A percentile compares a stretch with the other conserved stretches of the same genome.
These are phyloP conservation scores for Lochmaea crataegi DNA, from an alignment of 2,888 invertebrate genomes.

Conservation along the genomic window DNA sequence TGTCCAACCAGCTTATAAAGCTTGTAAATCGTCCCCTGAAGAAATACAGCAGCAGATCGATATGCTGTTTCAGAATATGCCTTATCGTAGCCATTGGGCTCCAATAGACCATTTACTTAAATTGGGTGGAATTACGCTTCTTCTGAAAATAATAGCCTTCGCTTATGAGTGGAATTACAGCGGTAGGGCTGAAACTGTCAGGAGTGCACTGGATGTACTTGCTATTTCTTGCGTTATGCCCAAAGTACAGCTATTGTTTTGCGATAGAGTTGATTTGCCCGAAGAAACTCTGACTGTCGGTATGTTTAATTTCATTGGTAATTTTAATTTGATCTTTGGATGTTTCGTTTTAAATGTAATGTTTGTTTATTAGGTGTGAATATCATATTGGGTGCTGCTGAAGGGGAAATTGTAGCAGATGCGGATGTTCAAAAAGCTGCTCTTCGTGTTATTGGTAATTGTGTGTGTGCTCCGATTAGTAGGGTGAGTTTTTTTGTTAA, in stretches of 20 bases:
- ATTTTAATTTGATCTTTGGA: not conserved
- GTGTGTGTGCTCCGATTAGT: conserved; percentile 91
- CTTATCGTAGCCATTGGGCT: conserved; percentile 83
- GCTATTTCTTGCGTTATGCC: conserved; percentile 92
- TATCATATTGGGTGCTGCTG: conserved; percentile 86
- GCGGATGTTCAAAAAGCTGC: conserved; percentile 94
- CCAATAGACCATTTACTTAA: conserved; percentile 90
- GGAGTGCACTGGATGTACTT: conserved; percentile 87
- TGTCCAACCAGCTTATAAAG: conserved; percentile 68
- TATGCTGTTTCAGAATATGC: conserved; percentile 79
- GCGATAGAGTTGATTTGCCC: conserved; percentile 80
- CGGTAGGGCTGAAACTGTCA: conserved; percentile 85
- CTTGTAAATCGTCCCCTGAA: conserved; percentile 78
- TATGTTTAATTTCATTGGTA: conserved; percentile 40
- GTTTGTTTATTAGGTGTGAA: conserved; percentile 69
- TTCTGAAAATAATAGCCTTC: conserved; percentile 88
- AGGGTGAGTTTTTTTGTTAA: conserved; percentile 69
- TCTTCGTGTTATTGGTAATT: conserved; percentile 89
- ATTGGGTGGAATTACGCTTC: conserved; percentile 83
- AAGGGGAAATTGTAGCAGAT: conserved; percentile 91
- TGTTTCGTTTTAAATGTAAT: not conserved
- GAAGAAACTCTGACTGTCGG: conserved; percentile 82
- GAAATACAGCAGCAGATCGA: conserved; percentile 90
- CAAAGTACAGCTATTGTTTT: conserved; percentile 78
- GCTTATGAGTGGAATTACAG: conserved; percentile 94